Evolutionary conservation across 2,113 vertebrate genomes (phyloP).

Genomic region (Perca fluviatilis): DNA sequence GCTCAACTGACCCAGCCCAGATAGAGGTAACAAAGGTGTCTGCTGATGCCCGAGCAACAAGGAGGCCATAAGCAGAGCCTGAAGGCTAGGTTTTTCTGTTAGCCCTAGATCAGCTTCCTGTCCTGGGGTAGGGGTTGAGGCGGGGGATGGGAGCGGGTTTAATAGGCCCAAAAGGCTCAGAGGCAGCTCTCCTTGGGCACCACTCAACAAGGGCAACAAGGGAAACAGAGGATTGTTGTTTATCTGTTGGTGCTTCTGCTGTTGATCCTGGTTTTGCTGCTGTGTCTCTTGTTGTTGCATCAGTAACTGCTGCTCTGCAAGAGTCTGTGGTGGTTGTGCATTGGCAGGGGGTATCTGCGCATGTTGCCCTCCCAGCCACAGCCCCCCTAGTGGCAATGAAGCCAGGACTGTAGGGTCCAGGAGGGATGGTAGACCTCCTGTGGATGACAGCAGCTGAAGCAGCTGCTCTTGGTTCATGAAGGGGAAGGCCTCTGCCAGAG

Average conservation of each 20-base stretch:
- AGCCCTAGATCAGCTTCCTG: slow-evolving; percentile 76
- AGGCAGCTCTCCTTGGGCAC: slow-evolving; percentile 87
- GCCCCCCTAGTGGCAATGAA: slow-evolving; percentile 84
- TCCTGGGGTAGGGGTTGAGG: slow-evolving; percentile 56
- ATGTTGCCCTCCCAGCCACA: slow-evolving; percentile 81
- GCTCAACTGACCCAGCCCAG: slow-evolving; percentile 78
- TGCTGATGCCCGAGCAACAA: slow-evolving; percentile 86
- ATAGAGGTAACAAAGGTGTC: slow-evolving; percentile 84
- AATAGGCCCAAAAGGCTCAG: slow-evolving; percentile 84
- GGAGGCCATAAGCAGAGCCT: slow-evolving; percentile 86
- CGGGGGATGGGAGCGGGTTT: slow-evolving; percentile 70
- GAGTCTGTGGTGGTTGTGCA: slow-evolving; percentile 59
- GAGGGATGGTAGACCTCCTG: slow-evolving; percentile 81
- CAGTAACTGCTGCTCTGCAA: slow-evolving; percentile 77
- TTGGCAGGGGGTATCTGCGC: slow-evolving; percentile 61
- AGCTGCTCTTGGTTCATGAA: slow-evolving; percentile 92
- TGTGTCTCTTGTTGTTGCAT: slow-evolving; percentile 79
- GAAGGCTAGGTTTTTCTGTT: slow-evolving; percentile 80
- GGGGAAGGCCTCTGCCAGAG: slow-evolving; percentile 88
- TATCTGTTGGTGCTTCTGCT: slow-evolving; percentile 74
- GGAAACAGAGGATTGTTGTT: slow-evolving; percentile 76
- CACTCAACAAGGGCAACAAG: slow-evolving; percentile 79
- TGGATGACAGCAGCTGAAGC: slow-evolving; percentile 87
- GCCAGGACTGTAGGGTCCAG: slow-evolving; percentile 82
- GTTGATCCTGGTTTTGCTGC: slow-evolving; percentile 78